Evolutionary conservation across 2,113 vertebrate species (phyloP).

Genomic region (Oreochromis tanganicae): DNA sequence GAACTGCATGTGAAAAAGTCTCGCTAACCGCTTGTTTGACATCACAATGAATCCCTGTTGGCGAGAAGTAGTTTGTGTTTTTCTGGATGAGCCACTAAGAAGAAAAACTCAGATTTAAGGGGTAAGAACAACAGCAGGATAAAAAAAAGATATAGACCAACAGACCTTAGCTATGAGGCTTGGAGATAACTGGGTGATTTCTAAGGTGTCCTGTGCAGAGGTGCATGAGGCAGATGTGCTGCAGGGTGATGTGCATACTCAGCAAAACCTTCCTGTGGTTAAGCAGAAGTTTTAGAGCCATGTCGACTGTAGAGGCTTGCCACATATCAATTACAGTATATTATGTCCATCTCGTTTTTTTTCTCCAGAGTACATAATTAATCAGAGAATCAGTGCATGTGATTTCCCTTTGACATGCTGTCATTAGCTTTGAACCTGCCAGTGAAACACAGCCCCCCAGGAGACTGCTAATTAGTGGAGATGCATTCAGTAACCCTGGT

Average conservation of each 20-base stretch:
- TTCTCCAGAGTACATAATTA: slow-evolving; percentile 61
- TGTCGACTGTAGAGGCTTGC: not conserved
- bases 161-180: not conserved
- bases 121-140: not conserved
- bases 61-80: not conserved
- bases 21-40: not conserved
- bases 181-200: not conserved
- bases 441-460: slow-evolving; percentile 4
- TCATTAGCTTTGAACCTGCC: slow-evolving; percentile 57
- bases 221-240: not conserved
- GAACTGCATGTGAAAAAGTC: not conserved
- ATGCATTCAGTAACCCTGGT: slow-evolving; percentile 38
- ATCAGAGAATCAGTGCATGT: slow-evolving; percentile 25
- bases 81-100: not conserved
- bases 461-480: slow-evolving; percentile 19
- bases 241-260: not conserved
- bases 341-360: slow-evolving; percentile 28
- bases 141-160: not conserved
- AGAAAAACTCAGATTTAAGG: not conserved
- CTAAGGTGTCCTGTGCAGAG: not conserved
- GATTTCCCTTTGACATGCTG: slow-evolving; percentile 44
- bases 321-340: slow-evolving; percentile 33
- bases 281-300: not conserved
- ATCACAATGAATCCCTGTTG: not conserved
- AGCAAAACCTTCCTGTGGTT: not conserved